Evolutionary conservation across 2,113 vertebrate genomes (phyloP).

Genomic region (Tringa solitaria): DNA sequence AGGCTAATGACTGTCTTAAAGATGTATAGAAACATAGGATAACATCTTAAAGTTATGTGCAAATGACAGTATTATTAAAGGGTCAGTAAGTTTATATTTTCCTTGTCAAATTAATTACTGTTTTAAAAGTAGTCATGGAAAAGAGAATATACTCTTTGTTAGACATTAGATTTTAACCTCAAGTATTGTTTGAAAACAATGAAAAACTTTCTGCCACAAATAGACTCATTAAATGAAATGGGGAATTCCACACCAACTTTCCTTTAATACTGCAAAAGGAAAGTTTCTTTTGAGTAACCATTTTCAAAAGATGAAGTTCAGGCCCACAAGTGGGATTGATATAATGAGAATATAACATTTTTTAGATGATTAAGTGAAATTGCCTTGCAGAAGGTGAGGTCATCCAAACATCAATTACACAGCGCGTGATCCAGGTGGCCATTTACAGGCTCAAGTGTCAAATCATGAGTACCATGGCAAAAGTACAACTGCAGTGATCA

Average conservation of each 20-base stretch:
- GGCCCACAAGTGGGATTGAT: background rate
- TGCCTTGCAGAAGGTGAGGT: background rate
- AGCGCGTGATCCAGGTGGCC: background rate
- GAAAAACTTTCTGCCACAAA: background rate
- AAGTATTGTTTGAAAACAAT: background rate
- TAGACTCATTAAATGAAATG: background rate
- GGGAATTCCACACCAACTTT: background rate
- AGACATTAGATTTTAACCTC: background rate
- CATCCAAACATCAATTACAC: background rate
- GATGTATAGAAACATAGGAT: background rate
- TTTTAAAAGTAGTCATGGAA: background rate
- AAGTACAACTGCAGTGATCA: background rate
- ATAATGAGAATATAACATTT: background rate
- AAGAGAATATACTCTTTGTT: background rate
- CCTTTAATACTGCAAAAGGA: background rate
- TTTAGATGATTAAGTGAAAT: background rate
- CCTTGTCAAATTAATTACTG: background rate
- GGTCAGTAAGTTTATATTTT: background rate
- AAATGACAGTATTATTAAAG: background rate
- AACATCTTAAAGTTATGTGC: background rate
- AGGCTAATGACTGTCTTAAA: background rate
- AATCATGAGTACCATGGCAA: background rate
- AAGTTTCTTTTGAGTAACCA: background rate
- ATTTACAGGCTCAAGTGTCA: background rate
- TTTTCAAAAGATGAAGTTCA: background rate